phyloP scores from a whole-genome alignment of 2,113 vertebrate genomes.

The Platichthys flesus region DNA sequence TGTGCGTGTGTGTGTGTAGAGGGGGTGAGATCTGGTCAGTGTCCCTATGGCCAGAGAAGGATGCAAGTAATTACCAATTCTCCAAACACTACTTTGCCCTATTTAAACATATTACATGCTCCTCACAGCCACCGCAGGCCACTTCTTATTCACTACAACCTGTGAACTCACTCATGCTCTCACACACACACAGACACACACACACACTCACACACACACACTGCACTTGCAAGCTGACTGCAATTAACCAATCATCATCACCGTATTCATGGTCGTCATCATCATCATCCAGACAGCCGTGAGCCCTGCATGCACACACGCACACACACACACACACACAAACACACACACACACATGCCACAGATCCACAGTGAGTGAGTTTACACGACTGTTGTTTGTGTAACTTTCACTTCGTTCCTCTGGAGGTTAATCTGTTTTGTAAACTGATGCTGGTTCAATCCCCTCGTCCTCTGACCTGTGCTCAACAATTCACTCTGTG shows the following conservation, averaged over 20 bases:
- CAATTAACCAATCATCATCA: conserved; percentile 84
- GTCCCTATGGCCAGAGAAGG: conserved; percentile 82
- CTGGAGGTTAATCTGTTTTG: conserved; percentile 47
- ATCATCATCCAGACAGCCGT: conserved; percentile 53
- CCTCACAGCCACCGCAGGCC: conserved; percentile 68
- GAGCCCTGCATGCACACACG: conserved; percentile 1
- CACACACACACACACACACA: conserved; percentile 10
- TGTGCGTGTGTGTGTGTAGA: conserved; percentile 28
- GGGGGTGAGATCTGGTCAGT: conserved; percentile 82
- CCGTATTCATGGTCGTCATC: conserved; percentile 74
- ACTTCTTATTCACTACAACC: conserved; percentile 64
- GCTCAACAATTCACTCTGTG: conserved; percentile 11
- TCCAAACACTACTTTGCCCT: conserved; percentile 86
- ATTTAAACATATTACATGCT: conserved; percentile 85
- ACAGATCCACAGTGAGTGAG: conserved; percentile 56
- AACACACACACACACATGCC: conserved; percentile 14
- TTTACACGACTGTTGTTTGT: conserved; percentile 74
- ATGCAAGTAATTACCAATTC: conserved; percentile 88
- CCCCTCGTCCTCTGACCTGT: conserved; percentile 34
- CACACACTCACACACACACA: conserved; percentile 31
- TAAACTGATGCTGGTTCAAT: conserved; percentile 25
- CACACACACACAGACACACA: conserved; percentile 40
- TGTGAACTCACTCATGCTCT: conserved; percentile 55
- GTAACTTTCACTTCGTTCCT: conserved; percentile 61
- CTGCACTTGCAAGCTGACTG: conserved; percentile 73